Conservation (phyloP, 2,888 invertebrate species). For the Nezara viridula region DNA sequence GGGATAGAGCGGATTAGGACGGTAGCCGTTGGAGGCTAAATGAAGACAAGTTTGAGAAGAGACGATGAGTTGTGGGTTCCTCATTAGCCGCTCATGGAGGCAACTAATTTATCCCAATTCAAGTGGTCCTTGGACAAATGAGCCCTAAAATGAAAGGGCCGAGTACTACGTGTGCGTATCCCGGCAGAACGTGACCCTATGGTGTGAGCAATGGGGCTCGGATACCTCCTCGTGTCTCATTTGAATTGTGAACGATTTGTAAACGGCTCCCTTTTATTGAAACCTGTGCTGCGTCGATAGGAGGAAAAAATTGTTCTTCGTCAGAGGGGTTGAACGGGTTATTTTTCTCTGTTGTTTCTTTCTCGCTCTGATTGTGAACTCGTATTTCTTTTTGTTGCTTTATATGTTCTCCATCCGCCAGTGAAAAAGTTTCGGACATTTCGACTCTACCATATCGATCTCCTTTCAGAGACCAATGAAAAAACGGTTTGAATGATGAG, state of each 20-base stretch:
- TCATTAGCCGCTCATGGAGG: conserved; percentile 32
- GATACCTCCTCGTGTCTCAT: conserved; percentile 15
- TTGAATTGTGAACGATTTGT: conserved; percentile 56
- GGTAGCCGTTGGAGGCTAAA: not conserved
- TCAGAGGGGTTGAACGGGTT: not conserved
- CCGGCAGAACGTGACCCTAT: not conserved
- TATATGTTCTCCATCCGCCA: not conserved
- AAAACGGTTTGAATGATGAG: not conserved
- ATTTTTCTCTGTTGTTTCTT: conserved; percentile 46
- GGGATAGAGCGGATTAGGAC: conserved; percentile 22
- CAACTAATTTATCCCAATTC: conserved; percentile 47
- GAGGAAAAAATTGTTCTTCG: conserved; percentile 6
- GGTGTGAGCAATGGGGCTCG: not conserved
- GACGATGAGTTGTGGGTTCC: conserved; percentile 43
- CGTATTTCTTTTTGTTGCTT: not conserved
- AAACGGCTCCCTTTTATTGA: conserved; percentile 56
- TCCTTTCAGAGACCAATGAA: not conserved
- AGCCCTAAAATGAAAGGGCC: conserved; percentile 50
- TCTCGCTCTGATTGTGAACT: conserved; percentile 45
- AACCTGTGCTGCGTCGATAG: conserved; percentile 38
- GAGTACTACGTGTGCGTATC: not conserved
- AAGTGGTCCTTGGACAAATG: conserved; percentile 49
- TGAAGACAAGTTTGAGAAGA: conserved; percentile 55
- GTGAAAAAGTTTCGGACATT: not conserved
- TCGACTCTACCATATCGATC: not conserved